Conservation (phyloP, 2,888 invertebrate genomes). For the Sarcophaga carnaria region DNA sequence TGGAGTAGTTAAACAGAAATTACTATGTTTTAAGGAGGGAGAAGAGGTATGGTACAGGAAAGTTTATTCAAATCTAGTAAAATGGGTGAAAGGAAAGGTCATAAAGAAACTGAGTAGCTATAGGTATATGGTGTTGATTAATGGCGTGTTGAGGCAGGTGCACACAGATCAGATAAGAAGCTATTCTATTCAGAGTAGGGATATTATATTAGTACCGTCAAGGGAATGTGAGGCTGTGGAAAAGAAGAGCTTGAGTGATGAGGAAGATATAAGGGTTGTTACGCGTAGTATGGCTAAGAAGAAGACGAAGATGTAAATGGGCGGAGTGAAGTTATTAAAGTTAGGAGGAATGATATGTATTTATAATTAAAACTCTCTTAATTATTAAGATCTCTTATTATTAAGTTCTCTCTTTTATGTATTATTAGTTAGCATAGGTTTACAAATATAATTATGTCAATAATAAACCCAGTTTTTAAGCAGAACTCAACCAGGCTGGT, state of each 20-base stretch:
- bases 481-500: neutral
- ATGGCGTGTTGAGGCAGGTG: neutral
- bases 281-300: conserved; percentile 10
- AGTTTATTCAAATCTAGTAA: no score
- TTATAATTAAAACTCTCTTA: conserved; percentile 3
- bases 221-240: neutral
- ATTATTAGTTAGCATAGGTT: neutral
- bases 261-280: neutral
- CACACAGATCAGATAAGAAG: conserved; percentile 2
- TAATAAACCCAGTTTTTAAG: neutral
- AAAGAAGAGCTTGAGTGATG: neutral
- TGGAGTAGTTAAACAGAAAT: neutral
- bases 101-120: neutral
- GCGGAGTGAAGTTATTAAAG: conserved; percentile 5
- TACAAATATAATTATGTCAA: neutral
- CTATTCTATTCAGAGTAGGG: neutral
- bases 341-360: conserved; percentile 27
- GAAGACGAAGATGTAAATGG: neutral
- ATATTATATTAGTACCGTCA: neutral
- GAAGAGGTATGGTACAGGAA: neutral
- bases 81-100: neutral
- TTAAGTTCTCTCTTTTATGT: conserved; percentile 13
- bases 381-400: conserved; percentile 20
- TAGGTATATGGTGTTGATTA: conserved; percentile 10
- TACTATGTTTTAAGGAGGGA: neutral